phyloP scores from a whole-genome alignment of 2,797 vertebrate species.

The Silurus aristotelis region DNA sequence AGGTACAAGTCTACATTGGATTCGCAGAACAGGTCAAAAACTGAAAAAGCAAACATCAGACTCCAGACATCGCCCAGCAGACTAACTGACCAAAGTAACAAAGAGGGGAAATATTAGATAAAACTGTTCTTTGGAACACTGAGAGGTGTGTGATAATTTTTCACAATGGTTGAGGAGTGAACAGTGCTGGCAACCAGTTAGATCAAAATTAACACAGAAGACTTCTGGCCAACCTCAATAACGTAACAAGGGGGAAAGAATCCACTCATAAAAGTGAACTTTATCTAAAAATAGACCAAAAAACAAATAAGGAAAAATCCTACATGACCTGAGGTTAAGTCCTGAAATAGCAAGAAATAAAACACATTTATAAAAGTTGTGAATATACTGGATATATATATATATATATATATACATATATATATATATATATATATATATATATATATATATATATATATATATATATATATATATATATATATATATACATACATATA shows the following conservation, averaged over 20 bases:
- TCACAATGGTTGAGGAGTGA: background rate
- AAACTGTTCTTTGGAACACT: background rate
- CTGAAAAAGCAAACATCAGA: background rate
- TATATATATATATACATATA: too few species aligned
- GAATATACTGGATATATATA: background rate
- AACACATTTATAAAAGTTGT: slow-evolving; percentile 12
- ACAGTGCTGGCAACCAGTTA: background rate
- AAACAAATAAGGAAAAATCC: slow-evolving; percentile 11
- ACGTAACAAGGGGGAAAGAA: background rate
- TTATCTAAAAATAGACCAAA: too few species aligned
- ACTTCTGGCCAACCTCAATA: background rate
- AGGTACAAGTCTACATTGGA: background rate
- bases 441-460: too few species aligned
- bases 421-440: too few species aligned
- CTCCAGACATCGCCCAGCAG: background rate
- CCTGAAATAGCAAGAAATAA: slow-evolving; percentile 26
- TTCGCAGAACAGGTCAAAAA: background rate
- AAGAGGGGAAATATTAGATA: background rate
- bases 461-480: too few species aligned
- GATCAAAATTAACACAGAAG: background rate
- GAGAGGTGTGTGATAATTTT: background rate
- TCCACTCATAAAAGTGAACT: background rate
- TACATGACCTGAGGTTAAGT: slow-evolving; percentile 44
- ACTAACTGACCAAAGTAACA: background rate
- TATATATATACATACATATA: background rate